Evolutionary conservation across 2,888 invertebrate genomes (phyloP).

Genomic region (Tholera decimalis): DNA sequence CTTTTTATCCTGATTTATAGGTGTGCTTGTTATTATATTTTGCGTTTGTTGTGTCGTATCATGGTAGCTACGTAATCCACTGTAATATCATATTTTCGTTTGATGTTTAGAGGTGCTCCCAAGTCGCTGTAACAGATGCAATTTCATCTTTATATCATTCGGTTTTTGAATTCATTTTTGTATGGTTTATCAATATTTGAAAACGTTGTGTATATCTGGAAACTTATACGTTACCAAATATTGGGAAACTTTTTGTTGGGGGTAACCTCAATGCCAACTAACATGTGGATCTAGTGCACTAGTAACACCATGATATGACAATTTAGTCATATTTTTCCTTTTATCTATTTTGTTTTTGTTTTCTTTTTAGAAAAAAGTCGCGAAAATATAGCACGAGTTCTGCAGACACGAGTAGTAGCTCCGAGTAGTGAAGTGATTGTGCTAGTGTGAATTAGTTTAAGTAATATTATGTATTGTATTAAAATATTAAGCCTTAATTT

Average conservation of each 20-base stretch:
- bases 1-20: constrained; percentile 75
- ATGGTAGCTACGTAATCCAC: constrained; percentile 50
- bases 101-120: constrained; percentile 19
- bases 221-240: constrained; percentile 4
- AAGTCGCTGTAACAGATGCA: constrained; percentile 11
- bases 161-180: constrained; percentile 8
- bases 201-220: neutral
- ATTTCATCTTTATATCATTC: neutral
- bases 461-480: constrained; percentile 77
- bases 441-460: constrained; percentile 78
- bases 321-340: constrained; percentile 65
- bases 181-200: neutral
- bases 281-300: constrained; percentile 24
- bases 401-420: constrained; percentile 88
- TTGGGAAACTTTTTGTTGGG: constrained; percentile 3
- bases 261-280: constrained; percentile 22
- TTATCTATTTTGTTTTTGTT: constrained; percentile 79
- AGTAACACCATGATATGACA: constrained; percentile 69
- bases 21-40: constrained; percentile 74
- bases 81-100: constrained; percentile 24
- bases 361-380: constrained; percentile 90
- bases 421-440: constrained; percentile 84
- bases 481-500: constrained; percentile 67
- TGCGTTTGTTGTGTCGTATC: constrained; percentile 70
- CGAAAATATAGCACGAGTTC: constrained; percentile 89